These are phyloP conservation scores for Petrophora chlorosata DNA, from an alignment of 2,888 invertebrate species.

Conservation along the genomic window DNA sequence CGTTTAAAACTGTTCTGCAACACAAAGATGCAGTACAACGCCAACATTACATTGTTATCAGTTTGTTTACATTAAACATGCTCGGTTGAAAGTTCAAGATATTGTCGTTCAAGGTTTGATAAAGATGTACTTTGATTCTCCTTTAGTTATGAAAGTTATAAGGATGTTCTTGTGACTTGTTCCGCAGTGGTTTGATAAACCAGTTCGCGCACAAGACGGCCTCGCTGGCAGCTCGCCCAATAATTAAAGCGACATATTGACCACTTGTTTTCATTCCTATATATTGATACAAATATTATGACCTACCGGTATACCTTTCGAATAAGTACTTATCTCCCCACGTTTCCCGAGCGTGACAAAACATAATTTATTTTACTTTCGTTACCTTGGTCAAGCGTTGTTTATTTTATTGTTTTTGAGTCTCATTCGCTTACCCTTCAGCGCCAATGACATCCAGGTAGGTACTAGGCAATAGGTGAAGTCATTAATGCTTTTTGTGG, in stretches of 20 bases:
- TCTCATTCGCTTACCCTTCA: slow-evolving; percentile 9
- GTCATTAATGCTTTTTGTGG: slow-evolving; percentile 8
- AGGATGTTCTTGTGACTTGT: slow-evolving; percentile 51
- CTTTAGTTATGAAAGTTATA: too few species aligned
- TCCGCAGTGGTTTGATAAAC: slow-evolving; percentile 66
- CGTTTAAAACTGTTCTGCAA: slow-evolving; percentile 13
- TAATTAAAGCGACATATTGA: slow-evolving; percentile 77
- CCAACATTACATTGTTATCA: neutral
- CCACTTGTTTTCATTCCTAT: slow-evolving; percentile 73
- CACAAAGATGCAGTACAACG: neutral
- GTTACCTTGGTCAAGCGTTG: slow-evolving; percentile 33
- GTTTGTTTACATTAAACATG: neutral
- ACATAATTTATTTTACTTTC: slow-evolving; percentile 39
- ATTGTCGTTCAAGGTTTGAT: neutral
- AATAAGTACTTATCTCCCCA: slow-evolving; percentile 51
- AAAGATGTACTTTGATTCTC: too few species aligned
- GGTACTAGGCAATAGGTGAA: slow-evolving; percentile 16
- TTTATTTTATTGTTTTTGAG: slow-evolving; percentile 3
- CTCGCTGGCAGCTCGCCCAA: slow-evolving; percentile 71
- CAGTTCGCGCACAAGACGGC: slow-evolving; percentile 76
- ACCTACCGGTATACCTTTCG: slow-evolving; percentile 58
- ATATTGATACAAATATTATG: slow-evolving; percentile 65
- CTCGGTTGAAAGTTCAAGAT: neutral
- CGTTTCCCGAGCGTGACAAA: slow-evolving; percentile 49
- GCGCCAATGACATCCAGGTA: slow-evolving; percentile 14